Base-by-base conservation (phyloP, 2,797 vertebrate species). In the Sebastes glaucus region DNA sequence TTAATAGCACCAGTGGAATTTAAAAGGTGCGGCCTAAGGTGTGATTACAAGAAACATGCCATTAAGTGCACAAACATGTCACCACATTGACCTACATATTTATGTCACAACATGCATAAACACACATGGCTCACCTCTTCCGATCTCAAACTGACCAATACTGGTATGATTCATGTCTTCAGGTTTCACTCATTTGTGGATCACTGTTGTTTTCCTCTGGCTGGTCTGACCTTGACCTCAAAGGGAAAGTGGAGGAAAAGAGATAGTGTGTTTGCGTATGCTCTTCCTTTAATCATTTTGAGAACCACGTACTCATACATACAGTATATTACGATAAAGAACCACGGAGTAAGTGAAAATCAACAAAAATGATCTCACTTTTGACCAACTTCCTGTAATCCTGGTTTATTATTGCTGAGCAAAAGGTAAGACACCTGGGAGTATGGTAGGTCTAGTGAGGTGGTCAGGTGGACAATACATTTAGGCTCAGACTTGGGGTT, bases 231-330 rank as follows among this genome's bases (percentile, higher is more conserved):
- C 42, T 49, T 65, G 33, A 56, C 5, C 56, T 13, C 6, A n/a
- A 27, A 74, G n/a, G 35, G n/a, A 78, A 73, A 68, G 55, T 66
- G 59, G 65, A 70, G 33, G 64, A 59, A 56, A 28, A 18, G 11
- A 55, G 30, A 32, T 13, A 62, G 11, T 46, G 49, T 68, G 28
- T 71, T 38, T 65, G 18, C 9, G 20, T 33, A 11, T 59, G 10
- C 33, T 14, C 16, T 22, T 55, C 20, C 5, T 18, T 78, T 71
- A 14, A 46, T 74, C 6, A 10, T 63, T 66, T 6, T 56, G 6
- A 38, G 6, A 61, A 13, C 22, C 65, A 13, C 14, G 7, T 55
- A 16, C 2, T 46, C 18, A n/a, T 5, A 32, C 16, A 6, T 61
- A n/a, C n/a, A n/a, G n/a, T n/a, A 10, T 46, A 32, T 42, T 4